Percentiles rank a stretch among this genome's conserved stretches.
Conservation (phyloP, 2,888 invertebrate species). For the Kuschelorhynchus macadamiae region DNA sequence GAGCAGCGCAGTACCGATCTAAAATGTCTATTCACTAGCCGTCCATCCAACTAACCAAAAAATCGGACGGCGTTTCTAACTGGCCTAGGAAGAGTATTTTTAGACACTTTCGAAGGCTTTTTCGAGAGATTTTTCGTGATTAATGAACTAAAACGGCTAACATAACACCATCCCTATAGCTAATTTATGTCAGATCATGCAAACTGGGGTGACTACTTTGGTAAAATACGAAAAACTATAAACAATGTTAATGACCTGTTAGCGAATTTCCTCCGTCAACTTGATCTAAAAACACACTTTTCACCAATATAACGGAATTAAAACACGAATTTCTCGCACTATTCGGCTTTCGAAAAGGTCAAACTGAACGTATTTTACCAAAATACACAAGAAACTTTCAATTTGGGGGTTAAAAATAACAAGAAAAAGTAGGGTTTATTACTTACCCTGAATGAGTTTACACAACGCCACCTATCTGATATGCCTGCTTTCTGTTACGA, state of each 20-base stretch:
- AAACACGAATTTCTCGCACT: constrained; percentile 45
- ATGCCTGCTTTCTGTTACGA: constrained; percentile 63
- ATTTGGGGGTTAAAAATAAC: constrained; percentile 59
- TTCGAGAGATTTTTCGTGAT: constrained; percentile 9
- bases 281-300: constrained; percentile 57
- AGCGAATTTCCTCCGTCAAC: constrained; percentile 65
- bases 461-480: constrained; percentile 69
- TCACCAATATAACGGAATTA: constrained; percentile 54
- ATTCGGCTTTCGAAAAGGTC: constrained; percentile 39
- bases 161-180: not conserved
- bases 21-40: constrained; percentile 42
- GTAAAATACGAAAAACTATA: constrained; percentile 61
- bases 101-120: constrained; percentile 27
- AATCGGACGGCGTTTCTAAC: constrained; percentile 17
- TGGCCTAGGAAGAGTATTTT: constrained; percentile 20
- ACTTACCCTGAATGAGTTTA: constrained; percentile 67
- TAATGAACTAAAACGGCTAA: constrained; percentile 4
- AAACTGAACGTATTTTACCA: constrained; percentile 28
- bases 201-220: constrained; percentile 35
- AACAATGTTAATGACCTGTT: constrained; percentile 70
- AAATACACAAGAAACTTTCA: constrained; percentile 41
- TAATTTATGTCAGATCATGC: constrained; percentile 26
- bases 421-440: constrained; percentile 67
- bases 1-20: constrained; percentile 38
- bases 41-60: constrained; percentile 36